Conservation (phyloP, 2,888 invertebrate species). For the Lordiphosa andalusiaca region DNA sequence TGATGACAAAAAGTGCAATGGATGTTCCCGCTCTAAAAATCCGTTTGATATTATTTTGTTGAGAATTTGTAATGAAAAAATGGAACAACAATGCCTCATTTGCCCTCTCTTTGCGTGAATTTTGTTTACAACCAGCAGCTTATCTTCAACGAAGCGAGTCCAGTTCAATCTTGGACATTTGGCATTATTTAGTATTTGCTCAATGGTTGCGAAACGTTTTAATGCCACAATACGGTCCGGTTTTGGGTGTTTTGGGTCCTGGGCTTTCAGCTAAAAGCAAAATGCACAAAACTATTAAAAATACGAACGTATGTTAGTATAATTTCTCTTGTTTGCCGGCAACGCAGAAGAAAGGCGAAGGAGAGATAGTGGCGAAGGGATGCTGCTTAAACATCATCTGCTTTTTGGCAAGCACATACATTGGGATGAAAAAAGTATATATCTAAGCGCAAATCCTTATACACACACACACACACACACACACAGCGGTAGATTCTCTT, state of each 20-base stretch:
- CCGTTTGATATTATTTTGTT: no score
- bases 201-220: neutral
- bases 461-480: slow-evolving; percentile 15
- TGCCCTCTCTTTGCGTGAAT: no score
- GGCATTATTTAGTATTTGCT: neutral
- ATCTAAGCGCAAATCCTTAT: slow-evolving; percentile 63
- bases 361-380: slow-evolving; percentile 22
- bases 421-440: slow-evolving; percentile 48
- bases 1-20: no score
- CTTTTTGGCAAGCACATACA: slow-evolving; percentile 54
- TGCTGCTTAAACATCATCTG: slow-evolving; percentile 43
- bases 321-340: slow-evolving; percentile 30
- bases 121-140: no score
- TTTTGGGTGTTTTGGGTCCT: neutral
- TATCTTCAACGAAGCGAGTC: neutral
- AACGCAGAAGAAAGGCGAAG: slow-evolving; percentile 16
- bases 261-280: slow-evolving; percentile 6
- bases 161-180: neutral
- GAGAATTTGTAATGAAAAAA: no score
- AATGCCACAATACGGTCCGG: slow-evolving; percentile 1
- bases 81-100: no score
- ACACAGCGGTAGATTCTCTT: slow-evolving; percentile 41
- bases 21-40: no score
- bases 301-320: slow-evolving; percentile 12
- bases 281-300: slow-evolving; percentile 44